A percentile compares a stretch with the other conserved stretches of the same genome.
Evolutionary conservation across 2,113 vertebrate genomes (phyloP).

Genomic region (Blennius ocellaris): DNA sequence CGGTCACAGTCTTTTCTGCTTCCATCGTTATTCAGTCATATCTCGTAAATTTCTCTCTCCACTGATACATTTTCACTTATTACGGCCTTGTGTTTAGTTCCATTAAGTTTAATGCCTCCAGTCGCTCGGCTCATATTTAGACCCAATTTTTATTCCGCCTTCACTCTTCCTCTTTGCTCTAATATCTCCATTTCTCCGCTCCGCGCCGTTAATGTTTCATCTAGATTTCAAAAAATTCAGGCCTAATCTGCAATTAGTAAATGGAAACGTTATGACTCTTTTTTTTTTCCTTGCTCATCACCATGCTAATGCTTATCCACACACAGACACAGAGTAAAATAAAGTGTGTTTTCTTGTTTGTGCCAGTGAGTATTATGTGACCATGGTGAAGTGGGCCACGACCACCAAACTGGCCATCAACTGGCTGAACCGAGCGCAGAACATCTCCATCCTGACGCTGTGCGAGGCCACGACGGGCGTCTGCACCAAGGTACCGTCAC

Average conservation of each 20-base stretch:
- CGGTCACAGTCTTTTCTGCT: not conserved
- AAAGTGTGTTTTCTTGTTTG: conserved; percentile 18
- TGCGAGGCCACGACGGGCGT: conserved; percentile 96
- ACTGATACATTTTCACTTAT: conserved; percentile 16
- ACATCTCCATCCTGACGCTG: conserved; percentile 94
- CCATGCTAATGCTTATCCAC: no score
- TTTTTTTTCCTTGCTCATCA: not conserved
- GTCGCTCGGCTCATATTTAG: conserved; percentile 28
- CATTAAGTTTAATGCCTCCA: conserved; percentile 35
- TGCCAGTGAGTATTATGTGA: conserved; percentile 93
- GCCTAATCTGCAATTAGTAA: conserved; percentile 17
- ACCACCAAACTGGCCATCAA: conserved; percentile 96
- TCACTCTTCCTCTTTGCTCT: conserved; percentile 31
- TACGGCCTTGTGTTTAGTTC: conserved; percentile 10
- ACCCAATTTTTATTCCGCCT: conserved; percentile 15
- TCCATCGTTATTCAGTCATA: no score
- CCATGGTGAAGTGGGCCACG: conserved; percentile 98
- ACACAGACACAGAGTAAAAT: not conserved
- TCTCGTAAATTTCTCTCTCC: not conserved
- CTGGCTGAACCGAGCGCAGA: conserved; percentile 98
- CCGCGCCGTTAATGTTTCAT: conserved; percentile 30
- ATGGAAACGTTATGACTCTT: not conserved
- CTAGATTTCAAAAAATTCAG: not conserved
- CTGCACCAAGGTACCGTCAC: conserved; percentile 91
- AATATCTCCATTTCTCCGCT: conserved; percentile 17